These are phyloP conservation scores for Planococcus citri DNA, from an alignment of 1,140 invertebrate genomes.

Conservation along the genomic window DNA sequence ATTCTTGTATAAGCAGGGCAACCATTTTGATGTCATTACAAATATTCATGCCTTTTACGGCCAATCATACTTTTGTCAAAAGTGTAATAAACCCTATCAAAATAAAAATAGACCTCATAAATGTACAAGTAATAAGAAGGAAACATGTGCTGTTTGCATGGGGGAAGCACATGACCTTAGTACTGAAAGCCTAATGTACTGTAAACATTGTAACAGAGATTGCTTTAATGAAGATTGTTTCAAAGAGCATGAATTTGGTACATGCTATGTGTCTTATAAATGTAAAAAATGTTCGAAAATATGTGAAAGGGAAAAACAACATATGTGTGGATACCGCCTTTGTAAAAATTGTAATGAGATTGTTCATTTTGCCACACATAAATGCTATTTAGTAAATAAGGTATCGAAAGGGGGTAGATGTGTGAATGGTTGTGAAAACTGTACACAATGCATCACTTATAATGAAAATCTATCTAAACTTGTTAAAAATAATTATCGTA, in stretches of 20 bases:
- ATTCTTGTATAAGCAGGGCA: slow-evolving; percentile 19
- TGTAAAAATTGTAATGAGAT: background rate
- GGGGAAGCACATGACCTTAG: background rate
- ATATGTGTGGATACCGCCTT: background rate
- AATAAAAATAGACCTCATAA: slow-evolving; percentile 12
- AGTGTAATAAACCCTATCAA: slow-evolving; percentile 14
- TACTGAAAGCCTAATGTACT: background rate
- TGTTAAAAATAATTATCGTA: too few relatives aligned
- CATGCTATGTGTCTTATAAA: background rate
- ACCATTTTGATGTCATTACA: slow-evolving; percentile 20
- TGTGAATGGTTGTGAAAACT: too few relatives aligned
- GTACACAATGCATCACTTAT: too few relatives aligned
- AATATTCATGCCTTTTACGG: background rate
- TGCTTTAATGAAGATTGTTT: slow-evolving; percentile 9
- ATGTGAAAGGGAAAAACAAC: background rate
- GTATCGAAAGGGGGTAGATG: too few relatives aligned
- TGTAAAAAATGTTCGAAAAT: slow-evolving; percentile 12
- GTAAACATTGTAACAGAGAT: slow-evolving; percentile 9
- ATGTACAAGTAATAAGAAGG: background rate
- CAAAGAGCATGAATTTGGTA: background rate
- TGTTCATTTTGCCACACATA: too few relatives aligned
- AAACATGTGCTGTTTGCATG: background rate
- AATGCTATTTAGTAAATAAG: too few relatives aligned
- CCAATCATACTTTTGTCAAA: background rate
- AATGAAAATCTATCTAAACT: too few relatives aligned